Evolutionary conservation across 2,797 vertebrate genomes (phyloP).

Genomic region (Psittacula echo): DNA sequence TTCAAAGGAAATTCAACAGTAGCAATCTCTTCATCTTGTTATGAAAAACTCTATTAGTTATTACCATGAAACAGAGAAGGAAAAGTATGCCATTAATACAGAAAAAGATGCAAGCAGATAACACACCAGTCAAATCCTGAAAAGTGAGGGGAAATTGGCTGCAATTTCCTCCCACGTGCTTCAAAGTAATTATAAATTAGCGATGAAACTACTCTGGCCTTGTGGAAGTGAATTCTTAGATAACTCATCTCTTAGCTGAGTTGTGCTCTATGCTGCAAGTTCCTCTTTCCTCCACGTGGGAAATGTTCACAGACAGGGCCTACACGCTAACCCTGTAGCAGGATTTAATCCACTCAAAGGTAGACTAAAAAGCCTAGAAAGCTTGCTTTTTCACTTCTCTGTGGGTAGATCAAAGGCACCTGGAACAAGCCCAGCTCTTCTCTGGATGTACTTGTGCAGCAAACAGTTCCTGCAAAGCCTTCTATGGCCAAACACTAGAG

Average conservation of each 20-base stretch:
- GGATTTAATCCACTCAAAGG: neutral
- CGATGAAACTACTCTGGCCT: neutral
- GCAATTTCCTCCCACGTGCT: neutral
- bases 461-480: neutral
- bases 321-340: neutral
- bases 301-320: neutral
- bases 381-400: neutral
- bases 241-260: neutral
- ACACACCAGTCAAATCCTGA: neutral
- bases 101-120: neutral
- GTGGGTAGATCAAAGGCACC: neutral
- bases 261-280: neutral
- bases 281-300: neutral
- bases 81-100: neutral
- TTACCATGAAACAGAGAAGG: neutral
- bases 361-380: neutral
- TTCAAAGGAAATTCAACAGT: neutral
- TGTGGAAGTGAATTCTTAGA: neutral
- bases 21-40: neutral
- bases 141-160: neutral
- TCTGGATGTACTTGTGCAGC: neutral
- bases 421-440: neutral
- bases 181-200: neutral
- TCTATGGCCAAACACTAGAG: neutral
- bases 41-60: neutral